These are phyloP conservation scores for Syngnathus typhle DNA, from an alignment of 2,113 vertebrate species.

Conservation along the genomic window DNA sequence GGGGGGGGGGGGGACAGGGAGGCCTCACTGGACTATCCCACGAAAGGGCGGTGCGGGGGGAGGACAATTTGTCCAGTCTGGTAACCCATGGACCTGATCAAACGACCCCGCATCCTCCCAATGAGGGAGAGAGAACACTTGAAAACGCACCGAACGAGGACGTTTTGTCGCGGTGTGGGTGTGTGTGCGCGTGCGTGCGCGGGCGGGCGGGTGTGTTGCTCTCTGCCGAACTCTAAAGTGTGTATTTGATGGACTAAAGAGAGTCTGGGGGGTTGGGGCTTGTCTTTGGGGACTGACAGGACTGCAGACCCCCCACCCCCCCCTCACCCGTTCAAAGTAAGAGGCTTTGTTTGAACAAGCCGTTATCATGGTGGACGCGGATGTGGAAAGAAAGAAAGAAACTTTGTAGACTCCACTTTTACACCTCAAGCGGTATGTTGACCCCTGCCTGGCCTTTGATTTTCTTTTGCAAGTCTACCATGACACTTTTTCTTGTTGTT, in stretches of 20 bases:
- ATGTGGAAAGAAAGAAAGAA: conserved; percentile 56
- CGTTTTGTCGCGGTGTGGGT: conserved; percentile 9
- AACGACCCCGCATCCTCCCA: neutral
- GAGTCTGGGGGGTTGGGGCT: conserved; percentile 26
- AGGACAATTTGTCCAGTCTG: conserved; percentile 3
- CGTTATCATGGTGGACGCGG: conserved; percentile 91
- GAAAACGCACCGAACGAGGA: conserved; percentile 36
- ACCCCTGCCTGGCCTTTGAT: conserved; percentile 1
- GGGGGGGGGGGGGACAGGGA: conserved; percentile 16
- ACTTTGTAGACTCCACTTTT: conserved; percentile 39
- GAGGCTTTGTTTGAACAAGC: conserved; percentile 78
- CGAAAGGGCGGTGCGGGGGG: neutral
- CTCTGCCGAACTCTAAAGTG: conserved; percentile 32
- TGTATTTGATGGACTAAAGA: conserved; percentile 17
- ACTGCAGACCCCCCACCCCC: conserved; percentile 50
- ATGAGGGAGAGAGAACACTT: conserved; percentile 7
- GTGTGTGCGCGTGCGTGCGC: conserved; percentile 2
- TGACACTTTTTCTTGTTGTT: neutral
- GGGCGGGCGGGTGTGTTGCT: conserved; percentile 5
- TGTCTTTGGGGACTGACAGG: conserved; percentile 46
- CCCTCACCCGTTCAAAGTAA: conserved; percentile 74
- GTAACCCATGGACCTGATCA: conserved; percentile 37
- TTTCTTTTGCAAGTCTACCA: neutral
- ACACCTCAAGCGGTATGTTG: conserved; percentile 58
- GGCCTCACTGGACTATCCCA: conserved; percentile 32